phyloP scores from a whole-genome alignment of 2,888 invertebrate species.

The Galerucella pusilla region DNA sequence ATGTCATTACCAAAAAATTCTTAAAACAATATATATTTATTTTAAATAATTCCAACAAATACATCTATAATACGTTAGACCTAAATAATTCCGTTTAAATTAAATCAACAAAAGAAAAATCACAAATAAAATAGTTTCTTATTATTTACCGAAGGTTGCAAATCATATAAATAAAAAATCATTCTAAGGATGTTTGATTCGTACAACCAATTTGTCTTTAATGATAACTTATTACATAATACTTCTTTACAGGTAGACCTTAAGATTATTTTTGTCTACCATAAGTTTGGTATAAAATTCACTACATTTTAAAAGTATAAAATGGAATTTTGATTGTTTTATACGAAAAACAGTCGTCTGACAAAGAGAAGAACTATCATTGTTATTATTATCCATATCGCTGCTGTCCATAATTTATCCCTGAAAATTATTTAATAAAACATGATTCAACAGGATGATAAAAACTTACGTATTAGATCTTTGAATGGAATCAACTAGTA shows the following conservation, averaged over 20 bases:
- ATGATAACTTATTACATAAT: slow-evolving; percentile 1
- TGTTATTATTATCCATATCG: slow-evolving; percentile 65
- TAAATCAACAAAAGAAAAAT: slow-evolving; percentile 8
- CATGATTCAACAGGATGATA: slow-evolving; percentile 5
- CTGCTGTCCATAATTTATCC: slow-evolving; percentile 66
- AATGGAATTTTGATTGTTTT: slow-evolving; percentile 37
- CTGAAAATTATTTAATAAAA: slow-evolving; percentile 51
- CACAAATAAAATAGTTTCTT: neutral
- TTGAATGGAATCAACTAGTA: slow-evolving; percentile 57
- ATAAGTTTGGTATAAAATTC: slow-evolving; percentile 38
- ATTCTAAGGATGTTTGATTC: neutral
- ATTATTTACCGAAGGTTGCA: neutral
- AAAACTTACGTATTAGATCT: slow-evolving; percentile 60
- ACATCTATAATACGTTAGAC: slow-evolving; percentile 1
- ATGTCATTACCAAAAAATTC: neutral
- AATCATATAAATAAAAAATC: neutral
- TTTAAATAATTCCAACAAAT: slow-evolving; percentile 23
- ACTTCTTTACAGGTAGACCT: neutral
- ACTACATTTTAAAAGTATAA: slow-evolving; percentile 23
- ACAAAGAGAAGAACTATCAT: slow-evolving; percentile 66
- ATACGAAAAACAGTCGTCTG: slow-evolving; percentile 67
- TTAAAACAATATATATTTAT: slow-evolving; percentile 15
- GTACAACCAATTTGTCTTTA: slow-evolving; percentile 6
- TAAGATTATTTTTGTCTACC: slow-evolving; percentile 1
- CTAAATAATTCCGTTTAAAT: neutral